phyloP scores from a whole-genome alignment of 2,797 vertebrate genomes.

The Mormyrops boulengeri region DNA sequence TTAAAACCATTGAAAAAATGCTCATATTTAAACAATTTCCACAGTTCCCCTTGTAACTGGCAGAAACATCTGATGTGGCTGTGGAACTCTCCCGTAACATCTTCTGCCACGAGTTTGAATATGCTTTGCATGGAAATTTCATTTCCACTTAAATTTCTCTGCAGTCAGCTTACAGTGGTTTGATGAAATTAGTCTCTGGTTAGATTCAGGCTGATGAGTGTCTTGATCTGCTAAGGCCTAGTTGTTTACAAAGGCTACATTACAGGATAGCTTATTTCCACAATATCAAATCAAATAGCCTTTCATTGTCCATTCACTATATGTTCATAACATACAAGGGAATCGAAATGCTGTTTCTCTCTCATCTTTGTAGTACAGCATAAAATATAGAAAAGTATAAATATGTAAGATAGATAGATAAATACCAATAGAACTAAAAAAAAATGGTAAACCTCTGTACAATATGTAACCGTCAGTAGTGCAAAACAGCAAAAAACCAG shows the following conservation, averaged over 20 bases:
- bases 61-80: neutral
- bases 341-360: too few relatives aligned
- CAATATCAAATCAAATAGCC: neutral
- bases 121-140: conserved; percentile 31
- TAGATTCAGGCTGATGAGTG: neutral
- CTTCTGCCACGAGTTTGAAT: conserved; percentile 31
- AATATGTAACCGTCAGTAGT: too few relatives aligned
- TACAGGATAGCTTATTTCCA: neutral
- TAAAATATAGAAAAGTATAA: too few relatives aligned
- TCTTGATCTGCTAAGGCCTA: neutral
- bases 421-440: too few relatives aligned
- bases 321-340: too few relatives aligned
- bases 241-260: neutral
- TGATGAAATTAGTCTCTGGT: conserved; percentile 24
- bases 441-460: too few relatives aligned
- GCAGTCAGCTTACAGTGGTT: conserved; percentile 19
- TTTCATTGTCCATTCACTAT: too few relatives aligned
- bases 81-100: neutral
- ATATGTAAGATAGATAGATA: too few relatives aligned
- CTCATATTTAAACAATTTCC: conserved; percentile 20
- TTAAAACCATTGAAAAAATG: conserved; percentile 5
- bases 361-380: too few relatives aligned
- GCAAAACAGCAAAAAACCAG: too few relatives aligned
- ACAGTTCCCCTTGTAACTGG: conserved; percentile 15
- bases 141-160: neutral